Evolutionary conservation across 2,888 invertebrate species (phyloP).

Genomic region (Agrotis clavis): DNA sequence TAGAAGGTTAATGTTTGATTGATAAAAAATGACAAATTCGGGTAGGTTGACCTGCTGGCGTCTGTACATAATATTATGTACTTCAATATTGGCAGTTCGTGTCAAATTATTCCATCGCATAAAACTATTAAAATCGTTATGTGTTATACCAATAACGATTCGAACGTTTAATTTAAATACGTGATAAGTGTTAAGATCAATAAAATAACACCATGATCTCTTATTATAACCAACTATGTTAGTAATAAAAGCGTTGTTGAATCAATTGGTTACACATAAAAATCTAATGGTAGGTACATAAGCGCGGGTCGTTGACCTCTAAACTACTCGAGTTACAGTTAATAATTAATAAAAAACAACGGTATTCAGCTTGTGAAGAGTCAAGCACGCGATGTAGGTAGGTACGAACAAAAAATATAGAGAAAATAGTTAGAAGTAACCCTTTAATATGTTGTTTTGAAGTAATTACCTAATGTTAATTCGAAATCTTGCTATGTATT

Average conservation of each 20-base stretch:
- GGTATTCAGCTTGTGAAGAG: slow-evolving; percentile 76
- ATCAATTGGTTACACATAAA: slow-evolving; percentile 76
- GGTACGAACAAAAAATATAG: slow-evolving; percentile 51
- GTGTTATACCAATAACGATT: slow-evolving; percentile 32
- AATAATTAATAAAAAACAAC: slow-evolving; percentile 87
- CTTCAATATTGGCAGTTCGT: slow-evolving; percentile 32
- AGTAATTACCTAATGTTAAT: background rate
- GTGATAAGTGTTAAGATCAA: slow-evolving; percentile 27
- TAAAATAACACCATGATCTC: slow-evolving; percentile 55
- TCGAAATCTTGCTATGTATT: background rate
- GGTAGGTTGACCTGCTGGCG: too few relatives aligned
- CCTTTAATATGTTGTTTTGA: slow-evolving; percentile 28
- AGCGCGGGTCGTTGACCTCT: slow-evolving; percentile 78
- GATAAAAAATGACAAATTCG: too few relatives aligned
- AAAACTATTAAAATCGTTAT: slow-evolving; percentile 44
- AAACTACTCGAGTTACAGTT: slow-evolving; percentile 82
- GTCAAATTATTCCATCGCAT: slow-evolving; percentile 48
- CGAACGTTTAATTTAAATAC: slow-evolving; percentile 40
- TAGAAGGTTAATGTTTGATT: too few relatives aligned
- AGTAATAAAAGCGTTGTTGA: slow-evolving; percentile 58
- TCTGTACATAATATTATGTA: slow-evolving; percentile 38
- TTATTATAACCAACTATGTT: slow-evolving; percentile 48
- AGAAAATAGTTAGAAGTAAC: slow-evolving; percentile 52
- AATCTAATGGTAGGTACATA: slow-evolving; percentile 75
- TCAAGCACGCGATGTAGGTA: slow-evolving; percentile 72